A percentile compares a stretch with the other conserved stretches of the same genome.
These are phyloP conservation scores for Paralinhomoeus sp. DNA, from an alignment of 2,888 invertebrate genomes.

Conservation along the genomic window DNA sequence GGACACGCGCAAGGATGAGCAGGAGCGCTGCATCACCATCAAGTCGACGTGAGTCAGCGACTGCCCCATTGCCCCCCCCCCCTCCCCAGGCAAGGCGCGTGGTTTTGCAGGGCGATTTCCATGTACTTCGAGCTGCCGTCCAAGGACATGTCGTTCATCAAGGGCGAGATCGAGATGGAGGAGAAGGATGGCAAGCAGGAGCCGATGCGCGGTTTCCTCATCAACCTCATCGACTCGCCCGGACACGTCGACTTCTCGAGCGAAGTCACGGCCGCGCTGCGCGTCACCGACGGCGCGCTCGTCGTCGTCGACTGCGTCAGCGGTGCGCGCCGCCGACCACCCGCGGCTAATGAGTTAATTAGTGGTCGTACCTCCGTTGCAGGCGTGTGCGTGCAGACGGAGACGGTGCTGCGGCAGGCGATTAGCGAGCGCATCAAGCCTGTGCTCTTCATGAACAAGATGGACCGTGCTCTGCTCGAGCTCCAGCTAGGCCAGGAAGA, in stretches of 20 bases:
- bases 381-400: conserved; percentile 99
- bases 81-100: too few species aligned
- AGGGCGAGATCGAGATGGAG: conserved; percentile 55
- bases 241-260: conserved; percentile 97
- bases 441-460: conserved; percentile 99
- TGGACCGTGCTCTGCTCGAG: conserved; percentile 95
- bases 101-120: conserved; percentile 88
- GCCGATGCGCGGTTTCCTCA: conserved; percentile 58
- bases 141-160: conserved; percentile 81
- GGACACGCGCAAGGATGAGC: conserved; percentile 97
- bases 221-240: conserved; percentile 97
- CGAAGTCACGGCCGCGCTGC: conserved; percentile 91
- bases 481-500: conserved; percentile 86
- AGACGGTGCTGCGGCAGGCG: conserved; percentile 96
- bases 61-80: background rate
- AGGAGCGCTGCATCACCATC: conserved; percentile 99
- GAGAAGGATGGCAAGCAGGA: conserved; percentile 8
- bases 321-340: conserved; percentile 38
- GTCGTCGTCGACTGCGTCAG: conserved; percentile 99
- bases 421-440: conserved; percentile 99
- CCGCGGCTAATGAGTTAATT: too few species aligned
- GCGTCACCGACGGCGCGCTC: conserved; percentile 97
- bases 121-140: conserved; percentile 93
- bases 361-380: conserved; percentile 7
- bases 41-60: conserved; percentile 99